Conservation (phyloP, 2,888 invertebrate species). For the Apantesis nais region DNA sequence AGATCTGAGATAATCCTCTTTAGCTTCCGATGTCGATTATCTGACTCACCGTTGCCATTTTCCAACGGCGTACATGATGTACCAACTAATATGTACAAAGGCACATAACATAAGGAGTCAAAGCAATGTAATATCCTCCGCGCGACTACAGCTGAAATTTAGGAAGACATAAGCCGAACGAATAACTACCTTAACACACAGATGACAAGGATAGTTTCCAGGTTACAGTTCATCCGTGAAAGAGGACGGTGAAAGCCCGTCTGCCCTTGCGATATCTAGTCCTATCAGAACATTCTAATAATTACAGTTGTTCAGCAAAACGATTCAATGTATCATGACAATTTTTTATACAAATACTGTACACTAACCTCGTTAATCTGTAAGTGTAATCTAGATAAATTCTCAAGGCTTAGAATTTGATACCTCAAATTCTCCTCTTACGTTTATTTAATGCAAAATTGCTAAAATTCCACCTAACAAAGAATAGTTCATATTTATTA, state of each 20-base stretch:
- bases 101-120: slow-evolving; percentile 58
- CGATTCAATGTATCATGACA: slow-evolving; percentile 67
- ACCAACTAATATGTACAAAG: slow-evolving; percentile 55
- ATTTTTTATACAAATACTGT: slow-evolving; percentile 7
- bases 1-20: slow-evolving; percentile 66
- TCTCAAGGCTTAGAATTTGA: slow-evolving; percentile 22
- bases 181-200: slow-evolving; percentile 64
- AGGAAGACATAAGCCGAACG: slow-evolving; percentile 58
- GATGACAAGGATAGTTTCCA: slow-evolving; percentile 61
- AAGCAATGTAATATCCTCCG: slow-evolving; percentile 70
- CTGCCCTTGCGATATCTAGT: slow-evolving; percentile 80
- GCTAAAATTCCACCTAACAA: background rate
- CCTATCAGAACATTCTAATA: slow-evolving; percentile 75
- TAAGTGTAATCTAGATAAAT: background rate
- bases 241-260: slow-evolving; percentile 79
- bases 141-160: slow-evolving; percentile 68
- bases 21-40: slow-evolving; percentile 43
- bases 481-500: slow-evolving; percentile 27
- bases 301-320: slow-evolving; percentile 68
- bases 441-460: slow-evolving; percentile 20
- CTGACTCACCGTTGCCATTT: slow-evolving; percentile 41
- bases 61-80: slow-evolving; percentile 48
- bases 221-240: slow-evolving; percentile 54
- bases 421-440: slow-evolving; percentile 33
- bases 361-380: background rate